Evolutionary conservation across 2,888 invertebrate genomes (phyloP).

Genomic region (Rambutsinella grinnellia): DNA sequence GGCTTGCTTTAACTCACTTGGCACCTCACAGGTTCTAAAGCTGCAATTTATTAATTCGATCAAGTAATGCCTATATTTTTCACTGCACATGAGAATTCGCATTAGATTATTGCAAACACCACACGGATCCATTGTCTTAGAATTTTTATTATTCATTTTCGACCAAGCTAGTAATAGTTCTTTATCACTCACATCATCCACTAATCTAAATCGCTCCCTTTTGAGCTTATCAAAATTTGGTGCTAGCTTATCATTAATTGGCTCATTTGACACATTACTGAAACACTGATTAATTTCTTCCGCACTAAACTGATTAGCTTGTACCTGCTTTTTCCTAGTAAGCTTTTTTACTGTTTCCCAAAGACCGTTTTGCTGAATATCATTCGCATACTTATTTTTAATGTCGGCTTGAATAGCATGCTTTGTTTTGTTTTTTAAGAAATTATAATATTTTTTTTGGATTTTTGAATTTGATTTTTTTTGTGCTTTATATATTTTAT

Average conservation of each 20-base stretch:
- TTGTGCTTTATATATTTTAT: too few species aligned
- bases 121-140: too few species aligned
- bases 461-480: not conserved
- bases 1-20: constrained; percentile 13
- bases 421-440: not conserved
- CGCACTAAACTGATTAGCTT: not conserved
- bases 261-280: not conserved
- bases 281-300: constrained; percentile 10
- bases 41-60: too few species aligned
- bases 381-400: too few species aligned
- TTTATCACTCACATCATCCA: too few species aligned
- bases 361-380: not conserved
- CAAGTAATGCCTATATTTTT: too few species aligned
- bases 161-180: too few species aligned
- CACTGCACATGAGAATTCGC: too few species aligned
- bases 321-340: not conserved
- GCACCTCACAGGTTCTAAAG: constrained; percentile 1
- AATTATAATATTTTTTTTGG: not conserved
- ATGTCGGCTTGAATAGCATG: not conserved
- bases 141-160: constrained; percentile 9
- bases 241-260: too few species aligned
- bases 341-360: not conserved
- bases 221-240: too few species aligned
- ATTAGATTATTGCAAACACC: too few species aligned
- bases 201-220: too few species aligned